Evolutionary conservation across 64 coral and sea anemone species (phyloP), one percentile per base, ranked within the genome.

Genomic region (Stichodactyla helianthus): DNA sequence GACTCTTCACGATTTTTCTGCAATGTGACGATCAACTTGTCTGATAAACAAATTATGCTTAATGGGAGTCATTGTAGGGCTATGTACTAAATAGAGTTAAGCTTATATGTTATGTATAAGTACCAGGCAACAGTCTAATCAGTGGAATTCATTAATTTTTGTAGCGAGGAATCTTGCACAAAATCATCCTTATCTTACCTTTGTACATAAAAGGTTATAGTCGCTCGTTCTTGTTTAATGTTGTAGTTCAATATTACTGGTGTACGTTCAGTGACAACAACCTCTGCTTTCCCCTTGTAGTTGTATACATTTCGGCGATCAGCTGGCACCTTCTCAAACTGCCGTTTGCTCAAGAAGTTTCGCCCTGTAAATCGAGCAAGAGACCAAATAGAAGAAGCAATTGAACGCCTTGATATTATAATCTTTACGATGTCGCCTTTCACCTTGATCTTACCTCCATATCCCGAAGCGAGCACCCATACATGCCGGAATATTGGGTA

Each of bases 161-260:
- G 77, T 16, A 79, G 77, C 10, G 27, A 50, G 12, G 77, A 28
- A 79, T 79, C 77, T 79, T 79, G 27, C 27, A 51, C 77, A 51
- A 79, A 79, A 51, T 79, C 77, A 44, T 79, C 51, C 0, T 23
- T 16, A 5, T 79, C 77, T 28, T 79, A 79, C 11, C 81, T 35
- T n/a, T 83, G 81, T 55, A 83, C 81, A 83, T 83, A 83, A 54
- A 83, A 83, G 8, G 35, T 83, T 52, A 83, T 22, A 14, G 81
- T 55, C 18, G 52, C 44, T 0, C 18, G 9, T 55, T 83, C 25
- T 83, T 44, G 25, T 83, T 79, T 53, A 52, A 83, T 54, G 9
- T 25, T 50, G 15, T 54, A 83, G 20, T 13, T 9, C 15, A 83
- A 54, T 12, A 0, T 54, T 10, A 83, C 0, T 6, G 81, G 81